Evolutionary conservation across 2,888 invertebrate species (phyloP).

Genomic region (Caenorhabditis sp.): DNA sequence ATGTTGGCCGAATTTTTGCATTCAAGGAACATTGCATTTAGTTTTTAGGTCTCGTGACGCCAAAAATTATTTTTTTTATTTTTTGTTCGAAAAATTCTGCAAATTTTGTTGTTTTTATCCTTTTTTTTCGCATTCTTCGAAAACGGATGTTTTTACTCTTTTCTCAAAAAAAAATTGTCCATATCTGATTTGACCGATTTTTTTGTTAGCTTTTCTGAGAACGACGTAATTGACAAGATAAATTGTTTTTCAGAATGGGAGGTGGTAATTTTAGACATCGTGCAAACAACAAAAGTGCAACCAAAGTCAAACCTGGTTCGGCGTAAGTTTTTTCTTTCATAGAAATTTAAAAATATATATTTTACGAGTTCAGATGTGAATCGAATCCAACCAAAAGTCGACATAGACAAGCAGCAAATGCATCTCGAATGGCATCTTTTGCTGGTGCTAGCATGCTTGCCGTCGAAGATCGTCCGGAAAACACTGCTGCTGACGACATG

Average conservation of each 20-base stretch:
- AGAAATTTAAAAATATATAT: background rate
- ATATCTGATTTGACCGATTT: background rate
- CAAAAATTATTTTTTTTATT: background rate
- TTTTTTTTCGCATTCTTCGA: background rate
- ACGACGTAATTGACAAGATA: background rate
- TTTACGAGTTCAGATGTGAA: conserved; percentile 44
- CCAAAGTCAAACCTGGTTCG: conserved; percentile 24
- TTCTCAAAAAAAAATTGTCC: background rate
- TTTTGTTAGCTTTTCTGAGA: background rate
- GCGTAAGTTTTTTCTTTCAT: conserved; percentile 21
- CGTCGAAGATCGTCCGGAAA: conserved; percentile 59
- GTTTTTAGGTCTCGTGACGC: background rate
- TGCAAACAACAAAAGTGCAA: conserved; percentile 26
- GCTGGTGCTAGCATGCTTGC: conserved; percentile 51
- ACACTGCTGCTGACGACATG: conserved; percentile 36
- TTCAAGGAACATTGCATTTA: background rate
- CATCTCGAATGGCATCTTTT: conserved; percentile 48
- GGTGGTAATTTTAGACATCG: conserved; percentile 42
- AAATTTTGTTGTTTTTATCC: background rate
- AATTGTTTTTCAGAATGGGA: conserved; percentile 13
- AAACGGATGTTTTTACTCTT: background rate
- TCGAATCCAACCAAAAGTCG: conserved; percentile 57
- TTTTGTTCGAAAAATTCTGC: background rate
- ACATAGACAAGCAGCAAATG: conserved; percentile 55
- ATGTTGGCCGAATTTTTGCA: background rate